phyloP scores from a whole-genome alignment of 2,888 invertebrate species.

The Lasius fuliginosus region DNA sequence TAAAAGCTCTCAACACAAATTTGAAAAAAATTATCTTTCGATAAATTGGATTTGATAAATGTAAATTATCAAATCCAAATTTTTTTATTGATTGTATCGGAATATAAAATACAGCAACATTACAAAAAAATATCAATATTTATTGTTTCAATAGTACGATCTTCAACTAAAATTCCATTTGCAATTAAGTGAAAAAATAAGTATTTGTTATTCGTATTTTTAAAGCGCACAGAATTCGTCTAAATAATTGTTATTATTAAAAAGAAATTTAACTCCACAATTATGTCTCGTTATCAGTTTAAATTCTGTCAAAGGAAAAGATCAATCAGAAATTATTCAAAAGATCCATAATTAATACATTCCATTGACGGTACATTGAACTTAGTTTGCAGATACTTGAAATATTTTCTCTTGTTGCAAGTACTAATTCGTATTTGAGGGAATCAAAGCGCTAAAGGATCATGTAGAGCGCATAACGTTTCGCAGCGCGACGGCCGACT shows the following conservation, averaged over 20 bases:
- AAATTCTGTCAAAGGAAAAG: background rate
- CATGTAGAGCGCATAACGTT: background rate
- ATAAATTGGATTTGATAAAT: background rate
- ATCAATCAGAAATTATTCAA: background rate
- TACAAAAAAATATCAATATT: background rate
- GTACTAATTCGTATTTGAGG: background rate
- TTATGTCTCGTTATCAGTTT: background rate
- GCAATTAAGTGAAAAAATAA: background rate
- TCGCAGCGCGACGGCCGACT: background rate
- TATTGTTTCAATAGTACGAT: background rate
- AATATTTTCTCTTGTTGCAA: conserved; percentile 3
- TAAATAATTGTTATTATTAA: conserved; percentile 21
- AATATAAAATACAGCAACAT: background rate
- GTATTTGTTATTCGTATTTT: background rate
- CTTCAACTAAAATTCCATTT: background rate
- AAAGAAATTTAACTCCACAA: background rate
- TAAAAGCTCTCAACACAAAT: background rate
- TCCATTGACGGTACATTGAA: background rate
- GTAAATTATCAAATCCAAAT: background rate
- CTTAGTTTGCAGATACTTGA: background rate
- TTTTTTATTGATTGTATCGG: background rate
- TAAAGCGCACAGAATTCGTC: conserved; percentile 1
- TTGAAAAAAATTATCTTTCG: background rate
- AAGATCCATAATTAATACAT: background rate
- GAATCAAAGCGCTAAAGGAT: conserved; percentile 15